Evolutionary conservation across 2,888 invertebrate species (phyloP), one percentile per base, ranked within the genome.

Genomic region (Drosophila maculinotata): DNA sequence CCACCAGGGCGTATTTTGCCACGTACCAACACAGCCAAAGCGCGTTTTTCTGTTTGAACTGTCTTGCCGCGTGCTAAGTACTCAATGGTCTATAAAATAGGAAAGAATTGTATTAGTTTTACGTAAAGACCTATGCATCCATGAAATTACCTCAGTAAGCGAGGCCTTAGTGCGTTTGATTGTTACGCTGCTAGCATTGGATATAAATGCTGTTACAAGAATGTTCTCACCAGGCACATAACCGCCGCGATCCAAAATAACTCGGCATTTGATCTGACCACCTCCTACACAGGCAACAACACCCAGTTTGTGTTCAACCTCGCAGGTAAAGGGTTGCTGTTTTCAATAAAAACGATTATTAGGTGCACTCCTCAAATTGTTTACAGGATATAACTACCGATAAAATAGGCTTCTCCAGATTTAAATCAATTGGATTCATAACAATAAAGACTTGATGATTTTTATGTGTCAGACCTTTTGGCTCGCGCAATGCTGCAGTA

Each of bases 381-480:
- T n/a, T n/a, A n/a, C n/a, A n/a, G n/a, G n/a, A n/a, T n/a, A n/a
- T n/a, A n/a, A 31, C 95, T 92, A 98, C 98, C 90, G 97, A 94
- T 73, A 98, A 92, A 77, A 97, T 95, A 6, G 97, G 95, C 35
- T 97, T 97, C 90, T 98, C 98, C 90, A 96, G 92, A 92, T 98
- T 98, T 83, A 98, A 93, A 91, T 98, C 97, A 76, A 98, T 97
- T 3, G 98, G 98, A 91, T 97, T 98, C 97, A 98, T 97, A 2
- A 98, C 97, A 86, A 98, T 97, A 91, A 98, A 98, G n/a, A 98
- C 98, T 92, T 98, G 98, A 91, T 98, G 97, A 90, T 98, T 98
- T 91, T 98, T 98, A 90, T 98, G 98, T 4, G 97, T 97, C 31
- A 98, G 92, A 0, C 97, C 97, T 35, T 90, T 91, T 6, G 97